Percentiles rank a stretch among this genome's conserved stretches.
Evolutionary conservation across 2,888 invertebrate species (phyloP).

Genomic region (Caenorhabditis angaria): DNA sequence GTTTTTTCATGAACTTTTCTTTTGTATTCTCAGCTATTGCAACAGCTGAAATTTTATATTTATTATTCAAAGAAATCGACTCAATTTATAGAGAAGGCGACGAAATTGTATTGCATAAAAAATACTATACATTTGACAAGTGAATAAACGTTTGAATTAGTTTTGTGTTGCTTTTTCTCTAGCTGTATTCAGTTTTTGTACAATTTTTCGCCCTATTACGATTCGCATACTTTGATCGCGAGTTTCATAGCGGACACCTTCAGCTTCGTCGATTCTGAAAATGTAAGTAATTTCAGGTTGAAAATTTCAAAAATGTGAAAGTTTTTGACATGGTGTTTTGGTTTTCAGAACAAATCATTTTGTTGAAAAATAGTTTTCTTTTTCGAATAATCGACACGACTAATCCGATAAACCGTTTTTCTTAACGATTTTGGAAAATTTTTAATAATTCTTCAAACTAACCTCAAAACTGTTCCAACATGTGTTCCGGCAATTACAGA

Average conservation of each 20-base stretch:
- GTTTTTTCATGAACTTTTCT: neutral
- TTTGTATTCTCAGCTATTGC: constrained; percentile 19
- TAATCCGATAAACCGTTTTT: too few species aligned
- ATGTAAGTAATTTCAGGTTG: neutral
- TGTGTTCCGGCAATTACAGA: constrained; percentile 57
- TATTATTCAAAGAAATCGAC: constrained; percentile 33
- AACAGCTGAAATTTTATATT: constrained; percentile 30
- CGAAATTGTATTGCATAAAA: constrained; percentile 33
- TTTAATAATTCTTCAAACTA: neutral
- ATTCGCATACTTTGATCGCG: constrained; percentile 55
- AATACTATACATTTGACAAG: constrained; percentile 29
- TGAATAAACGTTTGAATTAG: constrained; percentile 18
- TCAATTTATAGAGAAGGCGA: constrained; percentile 20
- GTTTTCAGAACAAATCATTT: too few species aligned
- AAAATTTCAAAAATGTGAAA: too few species aligned
- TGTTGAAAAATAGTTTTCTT: too few species aligned
- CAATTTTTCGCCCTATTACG: constrained; percentile 48
- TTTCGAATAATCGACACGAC: too few species aligned
- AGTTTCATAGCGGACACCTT: constrained; percentile 58
- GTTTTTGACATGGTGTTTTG: too few species aligned
- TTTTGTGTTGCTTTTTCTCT: constrained; percentile 43
- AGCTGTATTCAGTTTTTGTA: constrained; percentile 47
- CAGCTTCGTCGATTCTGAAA: constrained; percentile 59
- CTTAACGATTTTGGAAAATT: neutral
- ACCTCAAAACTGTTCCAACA: constrained; percentile 51